Evolutionary conservation across 2,888 invertebrate species (phyloP), one percentile per base, ranked within the genome.

Genomic region (Xanthostigma xanthostigma): DNA sequence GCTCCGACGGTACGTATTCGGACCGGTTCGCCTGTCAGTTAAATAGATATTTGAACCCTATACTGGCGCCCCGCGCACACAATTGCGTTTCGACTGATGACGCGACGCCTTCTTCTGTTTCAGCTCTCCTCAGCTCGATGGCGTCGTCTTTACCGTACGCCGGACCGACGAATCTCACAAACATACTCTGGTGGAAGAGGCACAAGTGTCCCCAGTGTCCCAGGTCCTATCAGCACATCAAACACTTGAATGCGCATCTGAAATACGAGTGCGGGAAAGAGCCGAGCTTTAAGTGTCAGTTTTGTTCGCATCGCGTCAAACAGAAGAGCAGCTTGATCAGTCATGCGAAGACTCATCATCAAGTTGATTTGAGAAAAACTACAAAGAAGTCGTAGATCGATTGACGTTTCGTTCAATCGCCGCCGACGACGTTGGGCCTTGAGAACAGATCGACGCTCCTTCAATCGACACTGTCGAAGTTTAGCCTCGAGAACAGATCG

Each of bases 211-310:
- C 47, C 13, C 50, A 50, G 36, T 62, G 62, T 53, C 54, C 53
- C 34, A 58, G 57, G 53, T 49, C 41, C n/a, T 63, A 62, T 53
- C 62, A 61, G 51, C 61, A 62, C 48, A 53, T 56, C 46, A 58
- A 59, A 43, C 61, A 60, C 13, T 53, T 65, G 35, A 59, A 54
- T 43, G 60, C 59, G 8, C 65, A 64, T 50, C 63, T 64, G 51
- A 61, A 62, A 54, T 69, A 70, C 58, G 74, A 74, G 53, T 74
- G 74, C 54, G 73, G 72, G 12, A 69, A 71, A 50, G 70, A 68
- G 49, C 71, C 72, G 9, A 65, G 64, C 50, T 71, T 68, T 55
- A 62, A 62, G 38, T 74, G 74, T 55, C 63, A 66, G 0, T 54
- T 68, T 46, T 74, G 74, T 53, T 60, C 65, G 35, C 67, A 66